Base-by-base conservation (phyloP, 2,797 vertebrate genomes). In the Pelobates cultripes region DNA sequence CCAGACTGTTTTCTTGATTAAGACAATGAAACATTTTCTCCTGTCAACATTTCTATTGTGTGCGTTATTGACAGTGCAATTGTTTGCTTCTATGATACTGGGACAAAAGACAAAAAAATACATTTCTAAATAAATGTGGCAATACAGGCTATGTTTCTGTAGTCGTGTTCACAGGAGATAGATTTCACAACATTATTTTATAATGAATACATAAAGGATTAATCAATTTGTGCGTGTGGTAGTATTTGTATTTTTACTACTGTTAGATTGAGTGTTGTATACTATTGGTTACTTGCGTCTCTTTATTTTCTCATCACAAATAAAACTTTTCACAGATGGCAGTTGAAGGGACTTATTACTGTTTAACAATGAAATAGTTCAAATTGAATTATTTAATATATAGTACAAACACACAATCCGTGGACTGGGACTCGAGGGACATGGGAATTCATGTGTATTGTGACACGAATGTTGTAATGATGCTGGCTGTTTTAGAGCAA, bases 1-100 rank as follows among this genome's bases (percentile, higher is more conserved):
- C 77, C 60, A 43, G 76, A 70, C 63, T 55, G 77, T 78, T 79
- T 80, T 75, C 77, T 83, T 83, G 72, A 83, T 79, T 83, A 83
- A 83, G 77, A 83, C 82, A 83, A 75, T 75, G 72, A 78, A 77
- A 83, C 81, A 78, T 83, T 69, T 57, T 73, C 63, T 43, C 51
- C 63, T 82, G 80, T 82, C 69, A 78, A 77, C 75, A 72, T 82
- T 64, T 77, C 80, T 55, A 77, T 72, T 55, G 75, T 73, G 75
- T 73, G 44, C 66, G 57, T 82, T 82, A 77, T 82, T 73, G 69
- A 73, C 75, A 77, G 45, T 9, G 69, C 69, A 73, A 73, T 82
- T 42, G 43, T 76, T 28, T 64, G 45, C 12, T 42, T 77, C 51
- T 9, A 42, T 8, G n/a, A 69, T 69, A 69, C 43, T 4, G 12